Evolutionary conservation across 1,140 invertebrate genomes (phyloP).

Genomic region (Hycleus cichorii): DNA sequence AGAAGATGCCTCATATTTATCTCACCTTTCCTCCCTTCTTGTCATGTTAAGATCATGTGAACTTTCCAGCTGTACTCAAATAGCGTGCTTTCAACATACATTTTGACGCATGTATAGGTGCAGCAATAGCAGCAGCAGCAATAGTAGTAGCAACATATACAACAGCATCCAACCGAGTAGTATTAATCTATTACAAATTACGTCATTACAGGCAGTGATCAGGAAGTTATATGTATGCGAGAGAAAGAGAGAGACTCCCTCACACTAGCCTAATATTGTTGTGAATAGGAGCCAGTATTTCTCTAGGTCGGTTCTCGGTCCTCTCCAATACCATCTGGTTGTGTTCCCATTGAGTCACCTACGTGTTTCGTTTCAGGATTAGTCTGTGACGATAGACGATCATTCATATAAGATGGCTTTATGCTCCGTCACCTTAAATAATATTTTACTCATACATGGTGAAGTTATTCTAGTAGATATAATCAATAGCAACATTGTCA

Average conservation of each 20-base stretch:
- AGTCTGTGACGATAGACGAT: slow-evolving; percentile 18
- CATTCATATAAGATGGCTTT: slow-evolving; percentile 27
- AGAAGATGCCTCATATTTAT: slow-evolving; percentile 20
- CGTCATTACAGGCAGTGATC: slow-evolving; percentile 34
- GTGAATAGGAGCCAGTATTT: background rate
- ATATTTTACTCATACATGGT: slow-evolving; percentile 7
- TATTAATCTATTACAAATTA: slow-evolving; percentile 38
- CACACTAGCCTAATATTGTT: background rate
- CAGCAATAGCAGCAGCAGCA: no score
- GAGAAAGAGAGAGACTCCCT: background rate
- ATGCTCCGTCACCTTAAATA: slow-evolving; percentile 27
- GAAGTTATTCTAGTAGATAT: no score
- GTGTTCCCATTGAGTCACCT: slow-evolving; percentile 33
- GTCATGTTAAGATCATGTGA: slow-evolving; percentile 24
- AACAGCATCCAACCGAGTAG: slow-evolving; percentile 26
- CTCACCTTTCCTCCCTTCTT: slow-evolving; percentile 16
- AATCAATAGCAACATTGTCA: no score
- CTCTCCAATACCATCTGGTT: slow-evolving; percentile 21
- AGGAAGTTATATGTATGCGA: slow-evolving; percentile 33
- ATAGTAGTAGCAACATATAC: background rate
- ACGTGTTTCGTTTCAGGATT: slow-evolving; percentile 20
- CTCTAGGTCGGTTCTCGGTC: slow-evolving; percentile 5
- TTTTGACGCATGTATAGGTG: slow-evolving; percentile 23
- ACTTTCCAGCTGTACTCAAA: slow-evolving; percentile 23
- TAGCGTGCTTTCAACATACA: slow-evolving; percentile 22